These are phyloP conservation scores for Epicauta chinensis DNA, from an alignment of 1,140 invertebrate genomes.

Conservation along the genomic window DNA sequence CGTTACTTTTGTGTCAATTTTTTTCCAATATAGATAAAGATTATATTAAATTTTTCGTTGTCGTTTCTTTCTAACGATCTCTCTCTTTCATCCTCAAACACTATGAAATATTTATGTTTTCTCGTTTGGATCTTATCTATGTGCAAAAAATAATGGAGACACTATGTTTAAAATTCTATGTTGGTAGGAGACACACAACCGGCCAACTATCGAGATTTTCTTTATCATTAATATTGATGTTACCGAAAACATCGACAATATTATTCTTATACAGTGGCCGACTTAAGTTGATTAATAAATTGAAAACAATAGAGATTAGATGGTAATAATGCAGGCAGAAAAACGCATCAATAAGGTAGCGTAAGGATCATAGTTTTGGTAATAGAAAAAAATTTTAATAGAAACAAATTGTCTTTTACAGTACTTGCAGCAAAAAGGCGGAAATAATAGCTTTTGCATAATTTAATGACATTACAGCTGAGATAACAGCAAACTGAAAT, in stretches of 20 bases:
- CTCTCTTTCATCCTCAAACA: constrained; percentile 21
- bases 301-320: background rate
- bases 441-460: too few relatives aligned
- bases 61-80: constrained; percentile 19
- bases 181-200: too few relatives aligned
- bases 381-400: too few relatives aligned
- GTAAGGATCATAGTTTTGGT: too few relatives aligned
- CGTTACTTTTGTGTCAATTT: background rate
- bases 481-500: too few relatives aligned
- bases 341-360: too few relatives aligned
- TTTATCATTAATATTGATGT: constrained; percentile 18
- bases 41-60: background rate
- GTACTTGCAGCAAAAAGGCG: too few relatives aligned
- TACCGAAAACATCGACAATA: background rate
- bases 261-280: too few relatives aligned
- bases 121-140: constrained; percentile 24
- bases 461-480: too few relatives aligned
- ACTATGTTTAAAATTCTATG: constrained; percentile 23
- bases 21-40: constrained; percentile 9
- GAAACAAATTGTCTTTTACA: too few relatives aligned
- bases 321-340: too few relatives aligned
- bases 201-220: constrained; percentile 11
- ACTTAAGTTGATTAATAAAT: too few relatives aligned
- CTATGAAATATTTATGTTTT: constrained; percentile 35
- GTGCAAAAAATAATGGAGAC: constrained; percentile 23